Evolutionary conservation across 2,113 vertebrate species (phyloP).

Genomic region (Poeciliopsis retropinna): DNA sequence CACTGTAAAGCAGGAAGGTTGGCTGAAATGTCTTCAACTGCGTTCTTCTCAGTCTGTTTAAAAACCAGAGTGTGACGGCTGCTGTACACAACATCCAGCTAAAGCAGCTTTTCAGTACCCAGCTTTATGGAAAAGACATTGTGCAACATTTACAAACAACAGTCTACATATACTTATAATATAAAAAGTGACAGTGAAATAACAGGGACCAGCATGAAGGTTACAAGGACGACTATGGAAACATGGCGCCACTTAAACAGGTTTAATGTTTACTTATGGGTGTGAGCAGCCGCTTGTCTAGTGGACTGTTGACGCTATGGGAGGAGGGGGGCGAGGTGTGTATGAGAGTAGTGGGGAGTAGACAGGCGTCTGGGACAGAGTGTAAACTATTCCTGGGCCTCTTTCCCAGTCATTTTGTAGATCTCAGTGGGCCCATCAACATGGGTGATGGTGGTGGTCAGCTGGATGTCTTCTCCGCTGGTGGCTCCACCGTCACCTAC

Average conservation of each 20-base stretch:
- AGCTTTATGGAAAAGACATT: conserved; percentile 36
- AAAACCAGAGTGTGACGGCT: neutral
- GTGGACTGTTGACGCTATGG: neutral
- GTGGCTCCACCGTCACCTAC: conserved; percentile 77
- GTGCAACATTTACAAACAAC: conserved; percentile 52
- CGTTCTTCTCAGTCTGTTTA: neutral
- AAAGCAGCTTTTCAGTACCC: conserved; percentile 40
- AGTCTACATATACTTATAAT: neutral
- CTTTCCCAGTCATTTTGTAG: conserved; percentile 94
- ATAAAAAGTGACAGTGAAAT: conserved; percentile 56
- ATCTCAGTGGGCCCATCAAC: conserved; percentile 92
- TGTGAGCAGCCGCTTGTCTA: conserved; percentile 2
- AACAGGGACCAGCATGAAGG: conserved; percentile 41
- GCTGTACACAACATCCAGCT: conserved; percentile 11
- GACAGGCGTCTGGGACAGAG: conserved; percentile 8
- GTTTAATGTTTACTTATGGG: conserved; percentile 5
- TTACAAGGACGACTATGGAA: conserved; percentile 17
- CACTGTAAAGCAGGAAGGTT: conserved; percentile 13
- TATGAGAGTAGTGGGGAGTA: conserved; percentile 32
- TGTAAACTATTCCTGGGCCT: conserved; percentile 87
- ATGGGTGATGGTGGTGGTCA: conserved; percentile 96
- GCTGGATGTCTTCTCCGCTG: conserved; percentile 92
- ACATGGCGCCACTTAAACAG: conserved; percentile 6
- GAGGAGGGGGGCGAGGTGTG: neutral
- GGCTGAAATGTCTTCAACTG: too few species aligned